Base-by-base conservation (phyloP, 64 coral and sea anemone species). In the Stichodactyla mertensii region DNA sequence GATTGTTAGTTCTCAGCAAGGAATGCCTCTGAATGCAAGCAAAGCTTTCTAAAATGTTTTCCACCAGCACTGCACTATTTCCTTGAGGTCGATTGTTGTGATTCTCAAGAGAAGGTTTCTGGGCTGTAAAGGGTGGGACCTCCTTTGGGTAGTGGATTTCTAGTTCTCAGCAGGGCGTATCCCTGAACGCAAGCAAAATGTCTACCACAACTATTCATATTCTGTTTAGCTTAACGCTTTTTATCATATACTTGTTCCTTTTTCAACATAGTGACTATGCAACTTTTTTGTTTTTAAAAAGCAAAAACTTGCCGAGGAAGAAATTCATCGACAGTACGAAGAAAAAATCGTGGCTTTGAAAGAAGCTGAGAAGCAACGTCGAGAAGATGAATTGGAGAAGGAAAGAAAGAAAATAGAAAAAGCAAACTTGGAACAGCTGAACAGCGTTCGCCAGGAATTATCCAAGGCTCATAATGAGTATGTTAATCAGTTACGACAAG, bases 291-390 rank as follows among this genome's bases (percentile, higher is more conserved):
- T 84, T 55, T 74, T 3, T 45, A 45, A 45, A 93, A 93, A 96
- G 86, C 61, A 93, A 27, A 96, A 90, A 82, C 71, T 52, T n/a
- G 69, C 86, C 16, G 94, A 96, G 54, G 94, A 93, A 31, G 91
- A 90, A 28, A 91, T 96, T 82, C 83, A 77, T 64, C 94, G 94
- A 24, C 94, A 96, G 51, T 92, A 89, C 83, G 91, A 93, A 80
- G 84, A 89, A 52, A 88, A 82, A 52, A 61, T 89, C 6, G 52
- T 81, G 0, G 87, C 84, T 20, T 78, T 91, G 31, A 91, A 91
- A 83, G 90, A 87, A 59, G 84, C 83, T 56, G 91, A 93, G 55
- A 81, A 84, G 16, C 87, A 80, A 14, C 62, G 87, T 52, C 81
- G 89, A 45, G 69, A 89, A 22, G 51, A 92, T 55, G 94, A 96